Base-by-base conservation (phyloP, 2,797 vertebrate genomes). In the Melopsittacus undulatus region DNA sequence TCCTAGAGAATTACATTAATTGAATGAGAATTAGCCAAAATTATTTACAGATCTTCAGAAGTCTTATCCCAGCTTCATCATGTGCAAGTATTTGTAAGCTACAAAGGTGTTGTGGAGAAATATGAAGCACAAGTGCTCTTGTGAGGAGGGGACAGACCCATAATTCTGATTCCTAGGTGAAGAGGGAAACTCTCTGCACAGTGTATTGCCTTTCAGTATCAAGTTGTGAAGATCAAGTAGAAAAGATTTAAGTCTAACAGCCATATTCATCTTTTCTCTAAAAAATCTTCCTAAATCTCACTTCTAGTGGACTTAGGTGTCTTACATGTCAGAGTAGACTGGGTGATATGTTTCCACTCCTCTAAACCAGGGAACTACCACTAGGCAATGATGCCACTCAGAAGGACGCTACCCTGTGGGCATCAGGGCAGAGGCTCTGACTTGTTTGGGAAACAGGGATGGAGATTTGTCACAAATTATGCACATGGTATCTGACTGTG, bases 381-480 rank as follows among this genome's bases (percentile, higher is more conserved):
- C 42, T 34, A 56, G 92, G 57, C 23, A n/a, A 2, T 20, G 48
- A 76, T 16, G 21, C 6, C 42, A 40, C 13, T 14, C 49, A 72
- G 51, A 63, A 82, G 12, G 20, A 56, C 0, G 0, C 9, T 63
- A 21, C 2, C 0, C 34, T 52, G 13, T 40, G 18, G 40, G 5
- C 56, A 30, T 34, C 2, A 0, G 24, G 78, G n/a, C 21, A 74
- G 87, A 83, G 13, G 29, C 15, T 34, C 10, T 69, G 57, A 46
- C 42, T 75, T 63, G 20, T 61, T 29, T 23, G 43, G 19, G 38
- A 54, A 66, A 54, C 7, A 26, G 17, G 12, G 70, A 40, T 24
- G 8, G 17, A 92, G 6, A 34, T 43, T 66, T 72, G 24, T 30
- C 49, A 52, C 19, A 54, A 43, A 32, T 73, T 10, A 11, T 19